Evolutionary conservation across 2,888 invertebrate genomes (phyloP), one percentile per base, ranked within the genome.

Genomic region (Drosophila ustulata): DNA sequence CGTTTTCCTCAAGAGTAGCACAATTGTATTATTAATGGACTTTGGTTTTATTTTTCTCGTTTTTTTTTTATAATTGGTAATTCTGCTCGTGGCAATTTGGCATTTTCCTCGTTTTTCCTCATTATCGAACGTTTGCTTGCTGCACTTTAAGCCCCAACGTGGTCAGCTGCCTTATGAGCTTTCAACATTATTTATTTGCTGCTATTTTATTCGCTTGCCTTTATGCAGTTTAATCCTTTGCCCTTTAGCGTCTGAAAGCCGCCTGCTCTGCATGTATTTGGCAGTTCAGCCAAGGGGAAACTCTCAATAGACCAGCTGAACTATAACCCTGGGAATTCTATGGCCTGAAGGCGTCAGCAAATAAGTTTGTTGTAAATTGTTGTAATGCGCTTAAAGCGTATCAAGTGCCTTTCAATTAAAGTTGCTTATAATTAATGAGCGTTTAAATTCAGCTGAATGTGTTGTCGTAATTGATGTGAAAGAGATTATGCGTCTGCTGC

Each of bases 31-130:
- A 69, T 79, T 74, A 74, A 72, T 67, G 67, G 57, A 18, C 26
- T 45, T 64, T n/a, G 7, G 23, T 53, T 45, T 55, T 55, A 70
- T 82, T 66, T 52, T 1, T n/a, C 45, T 56, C n/a, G 5, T 63
- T 39, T 57, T 65, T 68, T 64, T 78, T 65, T 63, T 5, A 71
- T 59, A 85, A 74, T 61, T 68, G 64, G 56, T 74, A 63, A 71
- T 70, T 65, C 47, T 52, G 41, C n/a, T 6, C 57, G 53, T 52
- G 61, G 66, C 67, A 65, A 51, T 66, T 58, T 53, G 37, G 45
- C 4, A 65, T 50, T 59, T 53, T 46, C 1, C 51, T n/a, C 53
- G 58, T 32, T 55, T 69, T 55, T 41, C 26, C 49, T 28, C 59
- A 55, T 64, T 67, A 62, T 57, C 53, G 57, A 68, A 47, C 52